Percentiles rank a stretch among this genome's conserved stretches.
These are phyloP conservation scores for Sebastes steindachneri DNA, from an alignment of 2,797 vertebrate genomes.

Conservation along the genomic window DNA sequence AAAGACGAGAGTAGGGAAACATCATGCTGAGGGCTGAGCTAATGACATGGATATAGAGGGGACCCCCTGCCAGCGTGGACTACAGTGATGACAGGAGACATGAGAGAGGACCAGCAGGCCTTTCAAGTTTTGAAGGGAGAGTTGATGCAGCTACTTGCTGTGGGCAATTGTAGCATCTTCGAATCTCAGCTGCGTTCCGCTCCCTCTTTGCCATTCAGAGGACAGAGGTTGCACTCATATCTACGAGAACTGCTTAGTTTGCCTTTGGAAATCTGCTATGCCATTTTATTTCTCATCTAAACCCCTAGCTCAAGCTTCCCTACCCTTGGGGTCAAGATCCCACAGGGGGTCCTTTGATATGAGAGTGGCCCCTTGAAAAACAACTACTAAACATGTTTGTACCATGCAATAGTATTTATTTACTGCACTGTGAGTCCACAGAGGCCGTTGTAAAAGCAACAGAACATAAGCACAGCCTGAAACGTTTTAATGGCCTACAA, in stretches of 20 bases:
- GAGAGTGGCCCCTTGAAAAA: slow-evolving; percentile 13
- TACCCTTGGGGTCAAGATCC: slow-evolving; percentile 44
- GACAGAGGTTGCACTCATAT: slow-evolving; percentile 29
- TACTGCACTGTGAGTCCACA: not conserved
- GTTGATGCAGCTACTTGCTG: slow-evolving; percentile 60
- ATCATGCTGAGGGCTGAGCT: slow-evolving; percentile 66
- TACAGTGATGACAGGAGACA: slow-evolving; percentile 72
- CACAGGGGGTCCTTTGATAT: slow-evolving; percentile 26
- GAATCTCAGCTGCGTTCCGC: slow-evolving; percentile 36
- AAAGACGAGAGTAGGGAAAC: slow-evolving; percentile 42
- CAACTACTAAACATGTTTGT: slow-evolving; percentile 25
- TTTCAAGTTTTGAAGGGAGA: slow-evolving; percentile 63
- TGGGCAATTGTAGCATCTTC: slow-evolving; percentile 58
- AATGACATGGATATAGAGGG: slow-evolving; percentile 71
- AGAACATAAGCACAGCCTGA: not conserved
- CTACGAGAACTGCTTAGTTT: slow-evolving; percentile 41
- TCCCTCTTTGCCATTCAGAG: slow-evolving; percentile 36
- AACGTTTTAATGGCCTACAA: not conserved
- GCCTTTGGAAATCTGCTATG: slow-evolving; percentile 46
- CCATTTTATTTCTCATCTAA: slow-evolving; percentile 41
- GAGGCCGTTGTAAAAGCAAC: not conserved
- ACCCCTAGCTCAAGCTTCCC: slow-evolving; percentile 31
- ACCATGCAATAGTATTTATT: not conserved
- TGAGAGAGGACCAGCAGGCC: slow-evolving; percentile 71
- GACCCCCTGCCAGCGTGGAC: slow-evolving; percentile 68